Base-by-base conservation (phyloP, 2,888 invertebrate genomes). In the Cephus rjabovi region DNA sequence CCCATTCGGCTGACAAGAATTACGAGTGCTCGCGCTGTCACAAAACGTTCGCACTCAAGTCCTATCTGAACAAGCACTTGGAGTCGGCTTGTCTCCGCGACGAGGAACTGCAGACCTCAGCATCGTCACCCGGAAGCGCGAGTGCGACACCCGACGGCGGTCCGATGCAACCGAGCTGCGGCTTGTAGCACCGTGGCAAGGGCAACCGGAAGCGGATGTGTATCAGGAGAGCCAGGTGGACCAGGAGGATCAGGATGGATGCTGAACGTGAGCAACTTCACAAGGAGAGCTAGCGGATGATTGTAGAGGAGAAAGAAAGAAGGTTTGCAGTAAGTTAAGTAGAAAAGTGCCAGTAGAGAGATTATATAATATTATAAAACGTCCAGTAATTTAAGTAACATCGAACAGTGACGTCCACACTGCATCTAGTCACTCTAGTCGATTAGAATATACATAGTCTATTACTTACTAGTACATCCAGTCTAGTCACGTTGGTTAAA, bases 51-150 rank as follows among this genome's bases (percentile, higher is more conserved):
- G 98, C 98, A 34, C 95, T 98, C 84, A 98, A 98, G 92, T 98
- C 98, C 87, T 98, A 98, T 93, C 94, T 98, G 77, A 98, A 97
- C 93, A 98, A 98, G 92, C 98, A 98, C 92, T 95, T 96, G 90
- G 98, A 98, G 92, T 96, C 97, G 76, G 96, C 97, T 69, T 98
- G 98, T 92, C 93, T 94, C 87, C 94, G 95, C 87, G 95, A 95
- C 84, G 94, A 93, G 78, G 93, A 93, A 84, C 87, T 80, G 79
- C 83, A 83, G 74, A 81, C 83, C 69, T 78, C 82, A 73, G 86
- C 84, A 31, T 70, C 56, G 23, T 33, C 75, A 23, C 56, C 56
- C 11, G 73, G 71, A 31, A 79, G 71, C 31, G 71, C 56, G 9
- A 23, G 56, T 23, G 56, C 56, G 56, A 56, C 9, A 23, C 56